These are phyloP conservation scores for Columba guinea DNA, from an alignment of 2,797 vertebrate genomes.

Conservation along the genomic window DNA sequence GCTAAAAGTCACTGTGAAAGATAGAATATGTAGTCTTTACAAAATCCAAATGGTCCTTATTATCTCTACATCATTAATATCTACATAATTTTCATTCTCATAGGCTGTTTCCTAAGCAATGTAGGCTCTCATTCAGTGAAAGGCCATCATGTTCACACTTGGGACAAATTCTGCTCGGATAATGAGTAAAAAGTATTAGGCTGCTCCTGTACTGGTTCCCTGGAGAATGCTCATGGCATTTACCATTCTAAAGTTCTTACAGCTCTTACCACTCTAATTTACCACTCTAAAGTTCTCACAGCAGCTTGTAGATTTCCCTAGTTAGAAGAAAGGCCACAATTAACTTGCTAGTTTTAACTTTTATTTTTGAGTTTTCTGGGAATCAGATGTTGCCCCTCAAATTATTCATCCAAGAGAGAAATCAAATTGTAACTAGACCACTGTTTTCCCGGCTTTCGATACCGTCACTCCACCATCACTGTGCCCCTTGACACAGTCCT, in stretches of 20 bases:
- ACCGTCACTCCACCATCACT: background rate
- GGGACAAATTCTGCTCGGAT: constrained; percentile 12
- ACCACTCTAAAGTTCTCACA: background rate
- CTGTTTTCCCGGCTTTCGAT: background rate
- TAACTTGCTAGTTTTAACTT: background rate
- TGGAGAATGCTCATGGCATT: background rate
- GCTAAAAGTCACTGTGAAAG: background rate
- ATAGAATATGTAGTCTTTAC: background rate
- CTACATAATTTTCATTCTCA: background rate
- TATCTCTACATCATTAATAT: background rate
- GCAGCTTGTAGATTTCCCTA: background rate
- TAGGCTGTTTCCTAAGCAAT: background rate
- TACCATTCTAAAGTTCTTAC: background rate
- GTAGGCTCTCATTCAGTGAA: background rate
- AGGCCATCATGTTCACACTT: background rate
- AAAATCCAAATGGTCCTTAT: constrained; percentile 2
- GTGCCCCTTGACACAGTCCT: background rate
- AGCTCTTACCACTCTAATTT: background rate
- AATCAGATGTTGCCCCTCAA: background rate
- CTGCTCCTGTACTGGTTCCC: background rate
- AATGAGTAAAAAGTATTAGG: background rate
- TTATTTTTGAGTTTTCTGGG: background rate
- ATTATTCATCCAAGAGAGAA: background rate
- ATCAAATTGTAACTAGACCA: background rate
- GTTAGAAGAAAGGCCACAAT: background rate